Evolutionary conservation across 2,113 vertebrate species (phyloP).

Genomic region (Perca fluviatilis): DNA sequence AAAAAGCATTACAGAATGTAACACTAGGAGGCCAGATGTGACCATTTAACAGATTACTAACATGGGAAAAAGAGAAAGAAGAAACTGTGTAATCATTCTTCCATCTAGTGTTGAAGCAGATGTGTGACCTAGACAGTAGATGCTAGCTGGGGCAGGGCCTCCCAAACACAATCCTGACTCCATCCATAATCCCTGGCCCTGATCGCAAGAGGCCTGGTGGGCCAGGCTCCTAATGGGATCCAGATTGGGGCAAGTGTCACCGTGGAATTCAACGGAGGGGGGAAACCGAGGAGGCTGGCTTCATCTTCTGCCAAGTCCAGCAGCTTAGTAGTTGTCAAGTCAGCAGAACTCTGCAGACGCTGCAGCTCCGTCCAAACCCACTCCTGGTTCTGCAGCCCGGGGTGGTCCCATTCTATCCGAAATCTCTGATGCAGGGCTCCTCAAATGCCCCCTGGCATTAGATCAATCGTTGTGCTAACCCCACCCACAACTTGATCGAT

Average conservation of each 20-base stretch:
- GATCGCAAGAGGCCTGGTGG: constrained; percentile 80
- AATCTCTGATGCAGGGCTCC: background rate
- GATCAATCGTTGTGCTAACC: constrained; percentile 16
- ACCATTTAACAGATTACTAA: background rate
- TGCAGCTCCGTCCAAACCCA: constrained; percentile 44
- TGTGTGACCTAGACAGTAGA: constrained; percentile 58
- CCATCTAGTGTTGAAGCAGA: constrained; percentile 18
- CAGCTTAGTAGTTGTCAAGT: constrained; percentile 58
- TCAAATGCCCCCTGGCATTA: background rate
- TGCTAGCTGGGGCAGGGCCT: constrained; percentile 68
- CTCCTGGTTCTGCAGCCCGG: constrained; percentile 14
- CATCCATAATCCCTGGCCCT: constrained; percentile 39
- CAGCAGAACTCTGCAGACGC: constrained; percentile 63
- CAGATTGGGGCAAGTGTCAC: constrained; percentile 87
- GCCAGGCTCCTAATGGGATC: constrained; percentile 88
- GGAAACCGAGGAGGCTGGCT: constrained; percentile 53
- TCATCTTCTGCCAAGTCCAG: constrained; percentile 71
- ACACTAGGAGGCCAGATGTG: background rate
- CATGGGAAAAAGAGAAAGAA: background rate
- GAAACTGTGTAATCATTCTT: background rate
- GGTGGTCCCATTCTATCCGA: constrained; percentile 28
- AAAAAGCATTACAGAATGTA: background rate
- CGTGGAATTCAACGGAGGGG: constrained; percentile 81
- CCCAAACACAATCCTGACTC: constrained; percentile 34
- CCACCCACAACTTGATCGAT: constrained; percentile 10